Evolutionary conservation across 2,888 invertebrate genomes (phyloP).

Genomic region (Emmelina monodactyla): DNA sequence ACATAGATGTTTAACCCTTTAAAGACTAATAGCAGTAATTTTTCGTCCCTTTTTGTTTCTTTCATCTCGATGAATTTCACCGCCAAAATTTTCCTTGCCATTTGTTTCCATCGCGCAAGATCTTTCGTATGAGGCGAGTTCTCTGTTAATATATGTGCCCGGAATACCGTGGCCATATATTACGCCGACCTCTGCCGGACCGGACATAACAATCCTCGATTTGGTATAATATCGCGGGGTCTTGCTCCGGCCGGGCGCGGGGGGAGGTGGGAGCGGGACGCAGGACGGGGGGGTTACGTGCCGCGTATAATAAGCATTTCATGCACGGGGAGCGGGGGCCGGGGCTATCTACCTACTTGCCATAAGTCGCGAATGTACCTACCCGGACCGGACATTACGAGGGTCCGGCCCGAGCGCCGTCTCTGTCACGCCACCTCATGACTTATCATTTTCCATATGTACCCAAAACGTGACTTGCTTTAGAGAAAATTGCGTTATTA

Average conservation of each 20-base stretch:
- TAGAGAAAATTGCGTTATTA: too few species aligned
- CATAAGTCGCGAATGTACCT: slow-evolving; percentile 66
- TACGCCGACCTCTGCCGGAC: slow-evolving; percentile 66
- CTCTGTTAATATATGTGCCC: slow-evolving; percentile 66
- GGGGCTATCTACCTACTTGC: slow-evolving; percentile 59
- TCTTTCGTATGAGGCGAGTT: slow-evolving; percentile 66
- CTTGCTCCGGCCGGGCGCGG: slow-evolving; percentile 39
- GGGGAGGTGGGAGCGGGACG: slow-evolving; percentile 40
- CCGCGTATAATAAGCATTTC: slow-evolving; percentile 70
- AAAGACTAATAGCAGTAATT: too few species aligned
- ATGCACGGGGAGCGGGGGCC: slow-evolving; percentile 64
- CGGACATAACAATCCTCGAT: slow-evolving; percentile 68
- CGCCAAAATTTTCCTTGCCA: slow-evolving; percentile 62
- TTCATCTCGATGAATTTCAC: slow-evolving; percentile 55
- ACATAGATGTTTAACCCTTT: too few species aligned
- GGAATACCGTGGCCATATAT: slow-evolving; percentile 68
- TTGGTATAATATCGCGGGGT: slow-evolving; percentile 64
- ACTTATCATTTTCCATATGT: slow-evolving; percentile 4
- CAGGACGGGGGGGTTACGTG: slow-evolving; percentile 45
- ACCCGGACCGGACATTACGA: slow-evolving; percentile 68
- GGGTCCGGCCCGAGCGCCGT: slow-evolving; percentile 55
- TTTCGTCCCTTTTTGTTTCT: slow-evolving; percentile 41
- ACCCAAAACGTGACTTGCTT: too few species aligned
- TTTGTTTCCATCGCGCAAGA: slow-evolving; percentile 65
- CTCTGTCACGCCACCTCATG: slow-evolving; percentile 40